A percentile compares a stretch with the other conserved stretches of the same genome.
These are phyloP conservation scores for Stictonetta naevosa DNA, from an alignment of 2,113 vertebrate genomes.

Conservation along the genomic window DNA sequence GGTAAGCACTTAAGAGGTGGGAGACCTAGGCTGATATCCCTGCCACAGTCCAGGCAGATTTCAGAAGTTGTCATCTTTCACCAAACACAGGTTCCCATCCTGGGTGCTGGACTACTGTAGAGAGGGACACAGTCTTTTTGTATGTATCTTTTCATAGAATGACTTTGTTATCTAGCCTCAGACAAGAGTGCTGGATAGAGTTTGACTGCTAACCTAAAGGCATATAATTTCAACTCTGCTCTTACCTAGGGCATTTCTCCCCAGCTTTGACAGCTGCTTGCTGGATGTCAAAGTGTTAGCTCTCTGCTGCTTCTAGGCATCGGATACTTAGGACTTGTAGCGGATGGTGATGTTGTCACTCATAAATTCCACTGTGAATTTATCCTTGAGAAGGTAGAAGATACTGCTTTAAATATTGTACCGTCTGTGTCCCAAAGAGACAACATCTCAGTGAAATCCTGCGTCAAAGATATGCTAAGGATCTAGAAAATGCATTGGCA, in stretches of 20 bases:
- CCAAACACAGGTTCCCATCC: neutral
- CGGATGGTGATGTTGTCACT: neutral
- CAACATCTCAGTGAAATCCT: neutral
- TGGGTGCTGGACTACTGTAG: neutral
- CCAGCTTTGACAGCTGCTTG: neutral
- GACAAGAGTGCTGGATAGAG: accelerated
- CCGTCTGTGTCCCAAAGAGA: neutral
- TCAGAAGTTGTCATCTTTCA: neutral
- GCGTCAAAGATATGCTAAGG: neutral
- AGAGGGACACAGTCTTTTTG: neutral
- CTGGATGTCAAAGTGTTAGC: neutral
- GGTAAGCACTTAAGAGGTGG: neutral
- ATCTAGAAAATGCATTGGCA: neutral
- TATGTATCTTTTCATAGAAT: neutral
- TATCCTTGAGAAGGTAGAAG: neutral
- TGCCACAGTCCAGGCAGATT: neutral
- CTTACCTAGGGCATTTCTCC: neutral
- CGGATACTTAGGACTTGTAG: neutral
- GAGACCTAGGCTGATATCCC: neutral
- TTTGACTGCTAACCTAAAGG: neutral
- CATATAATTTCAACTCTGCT: neutral
- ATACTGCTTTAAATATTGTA: neutral
- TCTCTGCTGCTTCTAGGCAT: neutral
- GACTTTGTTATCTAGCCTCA: neutral
- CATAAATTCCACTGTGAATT: neutral